phyloP scores from a whole-genome alignment of 1,140 invertebrate genomes.

The Meloidogyne exigua region DNA sequence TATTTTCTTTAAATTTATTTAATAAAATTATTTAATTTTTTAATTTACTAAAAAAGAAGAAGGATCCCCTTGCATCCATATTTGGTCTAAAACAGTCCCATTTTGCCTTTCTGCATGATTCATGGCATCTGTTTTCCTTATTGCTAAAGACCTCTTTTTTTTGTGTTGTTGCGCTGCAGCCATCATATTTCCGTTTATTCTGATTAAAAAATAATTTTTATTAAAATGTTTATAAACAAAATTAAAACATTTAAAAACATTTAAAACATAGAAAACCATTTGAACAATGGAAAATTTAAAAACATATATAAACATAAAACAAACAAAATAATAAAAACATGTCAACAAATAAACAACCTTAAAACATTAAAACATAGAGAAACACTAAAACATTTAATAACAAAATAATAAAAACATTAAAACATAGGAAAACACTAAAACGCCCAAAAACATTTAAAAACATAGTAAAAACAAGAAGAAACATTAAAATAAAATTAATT shows the following conservation, averaged over 20 bases:
- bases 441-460: not conserved
- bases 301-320: not conserved
- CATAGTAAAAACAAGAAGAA: not conserved
- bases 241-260: too few relatives aligned
- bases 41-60: conserved; percentile 2
- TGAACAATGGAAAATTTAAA: not conserved
- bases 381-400: not conserved
- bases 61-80: conserved; percentile 45
- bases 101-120: conserved; percentile 56
- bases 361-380: too few relatives aligned
- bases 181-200: conserved; percentile 58
- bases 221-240: not conserved
- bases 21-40: not conserved
- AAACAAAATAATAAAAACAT: not conserved
- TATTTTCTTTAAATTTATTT: conserved; percentile 8
- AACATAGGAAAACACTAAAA: not conserved
- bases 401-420: too few relatives aligned
- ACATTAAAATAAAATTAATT: not conserved
- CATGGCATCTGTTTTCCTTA: conserved; percentile 62
- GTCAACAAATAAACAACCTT: too few relatives aligned
- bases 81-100: conserved; percentile 55
- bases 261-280: too few relatives aligned
- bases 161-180: conserved; percentile 59
- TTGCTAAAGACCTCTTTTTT: conserved; percentile 56
- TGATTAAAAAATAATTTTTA: conserved; percentile 1